A percentile compares a stretch with the other conserved stretches of the same genome.
Evolutionary conservation across 2,888 invertebrate species (phyloP).

Genomic region (Drosophila percnosoma): DNA sequence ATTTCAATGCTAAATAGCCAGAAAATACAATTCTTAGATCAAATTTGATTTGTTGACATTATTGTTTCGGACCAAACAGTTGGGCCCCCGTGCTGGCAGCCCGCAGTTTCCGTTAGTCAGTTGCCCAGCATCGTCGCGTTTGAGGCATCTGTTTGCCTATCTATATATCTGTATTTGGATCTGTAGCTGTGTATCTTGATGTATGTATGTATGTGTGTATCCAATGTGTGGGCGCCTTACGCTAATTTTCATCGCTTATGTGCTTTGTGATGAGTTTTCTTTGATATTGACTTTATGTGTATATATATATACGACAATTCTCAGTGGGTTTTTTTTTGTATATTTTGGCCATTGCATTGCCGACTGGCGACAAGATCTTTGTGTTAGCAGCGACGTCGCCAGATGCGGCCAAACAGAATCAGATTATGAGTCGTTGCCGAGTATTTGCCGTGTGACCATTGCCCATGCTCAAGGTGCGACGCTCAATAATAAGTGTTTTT

Average conservation of each 20-base stretch:
- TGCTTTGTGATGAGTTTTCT: constrained; percentile 53
- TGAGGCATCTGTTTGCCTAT: constrained; percentile 15
- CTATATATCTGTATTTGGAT: constrained; percentile 13
- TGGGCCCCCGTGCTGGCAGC: constrained; percentile 41
- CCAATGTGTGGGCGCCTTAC: constrained; percentile 57
- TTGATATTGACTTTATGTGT: constrained; percentile 56
- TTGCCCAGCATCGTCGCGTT: constrained; percentile 2
- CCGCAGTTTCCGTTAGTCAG: constrained; percentile 68
- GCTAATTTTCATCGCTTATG: constrained; percentile 60
- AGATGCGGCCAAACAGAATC: constrained; percentile 64
- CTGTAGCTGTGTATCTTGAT: constrained; percentile 18
- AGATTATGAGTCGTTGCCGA: constrained; percentile 67
- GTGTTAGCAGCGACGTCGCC: constrained; percentile 52
- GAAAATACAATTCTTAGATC: constrained; percentile 30
- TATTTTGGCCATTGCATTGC: constrained; percentile 61
- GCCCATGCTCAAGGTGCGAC: constrained; percentile 69
- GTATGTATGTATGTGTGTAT: constrained; percentile 21
- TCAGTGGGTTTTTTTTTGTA: constrained; percentile 39
- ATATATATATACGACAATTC: constrained; percentile 22
- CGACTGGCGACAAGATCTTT: constrained; percentile 43
- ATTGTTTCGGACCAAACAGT: constrained; percentile 47
- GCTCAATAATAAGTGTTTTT: constrained; percentile 22
- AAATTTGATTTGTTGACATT: constrained; percentile 65
- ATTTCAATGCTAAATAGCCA: constrained; percentile 55
- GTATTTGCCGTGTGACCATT: constrained; percentile 62